Percentiles rank a stretch among this genome's conserved stretches.
These are phyloP conservation scores for Intellagama lesueurii DNA, from an alignment of 2,797 vertebrate species.

Conservation along the genomic window DNA sequence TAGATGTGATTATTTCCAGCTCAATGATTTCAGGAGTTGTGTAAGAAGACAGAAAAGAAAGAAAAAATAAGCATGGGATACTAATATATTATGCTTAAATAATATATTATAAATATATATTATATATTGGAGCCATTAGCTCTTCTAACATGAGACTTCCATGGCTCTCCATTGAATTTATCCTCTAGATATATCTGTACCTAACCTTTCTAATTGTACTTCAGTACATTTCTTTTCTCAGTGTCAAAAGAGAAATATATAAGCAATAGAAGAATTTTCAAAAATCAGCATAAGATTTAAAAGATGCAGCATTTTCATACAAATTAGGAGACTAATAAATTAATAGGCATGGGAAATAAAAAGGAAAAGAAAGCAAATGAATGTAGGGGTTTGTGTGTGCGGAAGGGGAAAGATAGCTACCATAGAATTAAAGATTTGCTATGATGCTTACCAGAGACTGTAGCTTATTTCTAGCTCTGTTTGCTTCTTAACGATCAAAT, in stretches of 20 bases:
- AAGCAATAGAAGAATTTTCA: background rate
- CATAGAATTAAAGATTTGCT: background rate
- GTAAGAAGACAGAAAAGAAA: background rate
- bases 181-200: background rate
- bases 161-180: background rate
- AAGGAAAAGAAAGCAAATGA: constrained; percentile 15
- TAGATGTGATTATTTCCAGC: background rate
- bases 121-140: background rate
- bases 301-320: constrained; percentile 12
- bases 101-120: background rate
- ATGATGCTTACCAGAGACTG: background rate
- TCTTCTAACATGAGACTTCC: background rate
- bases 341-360: constrained; percentile 3
- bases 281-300: background rate
- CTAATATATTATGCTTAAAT: background rate
- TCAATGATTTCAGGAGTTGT: background rate
- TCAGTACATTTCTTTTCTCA: background rate
- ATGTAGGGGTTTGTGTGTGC: background rate
- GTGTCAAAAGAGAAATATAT: background rate
- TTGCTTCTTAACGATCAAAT: background rate
- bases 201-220: background rate
- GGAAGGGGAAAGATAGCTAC: background rate
- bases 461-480: background rate
- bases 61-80: background rate
- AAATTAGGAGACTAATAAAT: constrained; percentile 14